These are phyloP conservation scores for Oreochromis niloticus DNA, from an alignment of 2,113 vertebrate genomes.

Conservation along the genomic window DNA sequence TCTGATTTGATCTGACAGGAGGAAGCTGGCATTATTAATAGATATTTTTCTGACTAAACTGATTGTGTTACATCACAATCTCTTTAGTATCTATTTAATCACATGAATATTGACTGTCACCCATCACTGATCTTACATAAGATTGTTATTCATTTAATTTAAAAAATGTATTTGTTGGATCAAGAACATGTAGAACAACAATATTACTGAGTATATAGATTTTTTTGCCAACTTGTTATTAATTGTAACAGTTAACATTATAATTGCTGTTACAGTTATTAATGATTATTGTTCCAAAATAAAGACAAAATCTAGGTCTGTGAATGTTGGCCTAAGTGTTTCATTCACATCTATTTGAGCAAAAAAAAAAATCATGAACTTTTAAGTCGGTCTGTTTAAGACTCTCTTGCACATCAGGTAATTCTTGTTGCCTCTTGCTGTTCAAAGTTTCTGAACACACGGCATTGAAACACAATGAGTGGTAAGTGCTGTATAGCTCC, in stretches of 20 bases:
- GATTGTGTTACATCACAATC: neutral
- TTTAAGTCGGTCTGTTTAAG: accelerated
- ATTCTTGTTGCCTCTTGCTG: neutral
- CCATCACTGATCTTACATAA: neutral
- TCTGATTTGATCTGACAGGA: neutral
- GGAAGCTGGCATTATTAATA: neutral
- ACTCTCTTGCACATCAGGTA: neutral
- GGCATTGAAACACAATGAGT: neutral
- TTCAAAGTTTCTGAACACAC: neutral
- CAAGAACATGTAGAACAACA: neutral
- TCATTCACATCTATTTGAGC: neutral
- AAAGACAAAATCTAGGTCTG: neutral
- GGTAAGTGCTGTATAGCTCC: neutral
- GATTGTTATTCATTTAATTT: neutral
- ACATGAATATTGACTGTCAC: neutral
- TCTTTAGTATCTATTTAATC: neutral
- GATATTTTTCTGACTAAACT: neutral
- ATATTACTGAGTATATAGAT: neutral
- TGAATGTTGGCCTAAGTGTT: neutral
- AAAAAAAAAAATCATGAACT: neutral
- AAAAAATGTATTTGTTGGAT: neutral
- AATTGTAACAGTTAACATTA: neutral
- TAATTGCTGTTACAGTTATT: neutral
- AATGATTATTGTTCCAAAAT: neutral
- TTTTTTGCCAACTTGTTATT: neutral